These are phyloP conservation scores for Drosophila busckii DNA, from an alignment of 1,140 invertebrate genomes.

Conservation along the genomic window DNA sequence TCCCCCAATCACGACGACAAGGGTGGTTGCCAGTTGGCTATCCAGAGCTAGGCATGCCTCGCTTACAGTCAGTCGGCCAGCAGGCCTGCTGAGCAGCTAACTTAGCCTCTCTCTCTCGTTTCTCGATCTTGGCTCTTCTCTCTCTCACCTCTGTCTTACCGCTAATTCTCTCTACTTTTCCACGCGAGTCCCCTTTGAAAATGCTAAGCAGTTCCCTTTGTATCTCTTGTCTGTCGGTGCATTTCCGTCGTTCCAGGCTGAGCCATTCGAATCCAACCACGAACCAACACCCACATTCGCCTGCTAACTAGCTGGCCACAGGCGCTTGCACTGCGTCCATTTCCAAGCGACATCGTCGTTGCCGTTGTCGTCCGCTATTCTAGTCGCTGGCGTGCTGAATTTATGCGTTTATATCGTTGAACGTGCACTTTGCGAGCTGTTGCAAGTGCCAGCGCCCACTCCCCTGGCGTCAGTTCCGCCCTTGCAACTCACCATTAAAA, in stretches of 20 bases:
- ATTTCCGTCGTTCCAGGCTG: conserved; percentile 26
- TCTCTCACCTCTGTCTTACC: conserved; percentile 12
- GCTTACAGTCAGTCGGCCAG: too few species aligned
- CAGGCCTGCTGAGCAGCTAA: background rate
- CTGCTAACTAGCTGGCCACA: conserved; percentile 1
- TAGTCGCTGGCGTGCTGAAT: conserved; percentile 29
- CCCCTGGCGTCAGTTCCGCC: background rate
- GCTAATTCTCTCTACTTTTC: conserved; percentile 1
- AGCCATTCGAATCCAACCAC: conserved; percentile 27
- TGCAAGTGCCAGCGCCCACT: conserved; percentile 23
- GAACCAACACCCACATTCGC: background rate
- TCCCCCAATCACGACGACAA: conserved; percentile 41
- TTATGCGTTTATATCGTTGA: conserved; percentile 58
- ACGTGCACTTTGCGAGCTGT: conserved; percentile 47
- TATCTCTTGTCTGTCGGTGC: conserved; percentile 29
- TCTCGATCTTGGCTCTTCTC: too few species aligned
- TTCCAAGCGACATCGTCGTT: conserved; percentile 49
- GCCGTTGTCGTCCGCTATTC: conserved; percentile 1
- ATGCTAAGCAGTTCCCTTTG: conserved; percentile 54
- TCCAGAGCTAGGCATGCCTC: too few species aligned
- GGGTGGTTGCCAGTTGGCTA: conserved; percentile 1
- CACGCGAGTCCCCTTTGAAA: conserved; percentile 34
- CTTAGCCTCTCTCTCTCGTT: background rate
- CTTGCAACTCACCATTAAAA: conserved; percentile 28
- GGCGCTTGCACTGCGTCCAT: conserved; percentile 24